Percentiles rank a stretch among this genome's conserved stretches.
Evolutionary conservation across 2,888 invertebrate species (phyloP).

Genomic region (Eristalis arbustorum): DNA sequence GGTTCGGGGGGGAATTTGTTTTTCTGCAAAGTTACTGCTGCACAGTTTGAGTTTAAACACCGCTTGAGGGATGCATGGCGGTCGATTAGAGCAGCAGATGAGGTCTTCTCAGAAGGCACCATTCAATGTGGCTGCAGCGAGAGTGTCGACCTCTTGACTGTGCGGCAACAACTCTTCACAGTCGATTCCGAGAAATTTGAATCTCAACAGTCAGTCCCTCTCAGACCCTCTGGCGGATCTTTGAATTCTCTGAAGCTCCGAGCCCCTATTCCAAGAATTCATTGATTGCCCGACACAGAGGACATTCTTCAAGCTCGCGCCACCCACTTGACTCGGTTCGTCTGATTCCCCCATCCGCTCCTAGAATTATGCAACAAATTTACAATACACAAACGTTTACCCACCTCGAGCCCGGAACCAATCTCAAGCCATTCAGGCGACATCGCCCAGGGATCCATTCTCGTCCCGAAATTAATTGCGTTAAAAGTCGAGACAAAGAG

Average conservation of each 20-base stretch:
- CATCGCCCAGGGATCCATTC: background rate
- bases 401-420: background rate
- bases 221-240: background rate
- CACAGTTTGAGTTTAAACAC: too few relatives aligned
- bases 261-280: background rate
- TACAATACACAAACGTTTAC: background rate
- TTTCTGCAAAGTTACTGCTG: background rate
- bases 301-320: background rate
- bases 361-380: background rate
- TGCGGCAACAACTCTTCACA: too few relatives aligned
- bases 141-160: too few relatives aligned
- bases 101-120: too few relatives aligned
- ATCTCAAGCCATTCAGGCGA: background rate
- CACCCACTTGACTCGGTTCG: background rate
- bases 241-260: background rate
- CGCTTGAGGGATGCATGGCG: too few relatives aligned
- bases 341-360: background rate
- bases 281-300: background rate
- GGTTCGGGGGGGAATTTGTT: background rate
- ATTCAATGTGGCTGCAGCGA: too few relatives aligned
- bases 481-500: background rate
- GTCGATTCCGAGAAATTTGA: too few relatives aligned
- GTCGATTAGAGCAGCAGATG: too few relatives aligned
- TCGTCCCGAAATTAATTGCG: background rate
- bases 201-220: too few relatives aligned